These are phyloP conservation scores for Suncus etruscus DNA, from an alignment of 2,113 vertebrate genomes.

Conservation along the genomic window DNA sequence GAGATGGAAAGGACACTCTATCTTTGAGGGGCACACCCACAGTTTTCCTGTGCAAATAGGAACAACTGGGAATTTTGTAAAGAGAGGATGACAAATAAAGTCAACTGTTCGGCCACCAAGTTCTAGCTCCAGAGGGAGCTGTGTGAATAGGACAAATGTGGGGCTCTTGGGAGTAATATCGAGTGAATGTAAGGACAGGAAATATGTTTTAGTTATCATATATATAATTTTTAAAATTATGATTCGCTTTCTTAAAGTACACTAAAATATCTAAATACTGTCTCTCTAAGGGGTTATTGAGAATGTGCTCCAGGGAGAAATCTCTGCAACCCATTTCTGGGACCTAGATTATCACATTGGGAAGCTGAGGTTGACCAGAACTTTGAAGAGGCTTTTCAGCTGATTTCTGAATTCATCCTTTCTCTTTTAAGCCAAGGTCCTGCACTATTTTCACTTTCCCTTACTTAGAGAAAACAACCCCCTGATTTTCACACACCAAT, in stretches of 20 bases:
- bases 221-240: no score
- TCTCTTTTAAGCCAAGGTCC: background rate
- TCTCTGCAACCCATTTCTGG: background rate
- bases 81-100: background rate
- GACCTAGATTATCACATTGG: background rate
- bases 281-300: background rate
- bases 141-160: background rate
- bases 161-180: background rate
- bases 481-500: background rate
- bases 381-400: background rate
- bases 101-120: no score
- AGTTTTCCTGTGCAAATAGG: background rate
- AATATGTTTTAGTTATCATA: no score
- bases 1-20: background rate
- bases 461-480: background rate
- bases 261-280: background rate
- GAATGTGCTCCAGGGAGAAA: background rate
- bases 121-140: no score
- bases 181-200: background rate
- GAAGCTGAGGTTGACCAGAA: background rate
- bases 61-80: background rate
- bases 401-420: background rate
- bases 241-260: no score
- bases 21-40: background rate
- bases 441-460: background rate